Evolutionary conservation across 1,140 invertebrate genomes (phyloP).

Genomic region (Bombus sylvicola): DNA sequence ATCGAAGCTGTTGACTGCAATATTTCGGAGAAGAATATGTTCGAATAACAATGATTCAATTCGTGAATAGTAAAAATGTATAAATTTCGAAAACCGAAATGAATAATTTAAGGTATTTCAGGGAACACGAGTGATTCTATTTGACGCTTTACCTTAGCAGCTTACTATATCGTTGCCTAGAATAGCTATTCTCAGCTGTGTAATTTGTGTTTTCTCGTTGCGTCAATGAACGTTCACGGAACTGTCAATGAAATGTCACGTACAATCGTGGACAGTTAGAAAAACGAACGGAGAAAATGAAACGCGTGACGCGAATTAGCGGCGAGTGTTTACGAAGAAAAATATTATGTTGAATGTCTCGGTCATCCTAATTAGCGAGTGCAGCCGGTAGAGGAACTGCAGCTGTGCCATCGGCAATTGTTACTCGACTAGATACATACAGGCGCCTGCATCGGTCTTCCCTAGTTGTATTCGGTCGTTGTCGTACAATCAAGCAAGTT

Average conservation of each 20-base stretch:
- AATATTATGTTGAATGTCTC: constrained; percentile 16
- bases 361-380: constrained; percentile 47
- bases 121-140: no score
- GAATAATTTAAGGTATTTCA: no score
- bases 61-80: no score
- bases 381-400: constrained; percentile 9
- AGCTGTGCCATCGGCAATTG: constrained; percentile 30
- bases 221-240: not conserved
- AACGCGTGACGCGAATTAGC: not conserved
- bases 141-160: no score
- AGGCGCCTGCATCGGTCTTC: constrained; percentile 53
- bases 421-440: constrained; percentile 40
- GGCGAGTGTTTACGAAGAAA: not conserved
- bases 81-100: no score
- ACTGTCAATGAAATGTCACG: not conserved
- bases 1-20: not conserved
- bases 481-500: constrained; percentile 51
- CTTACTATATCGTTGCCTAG: no score
- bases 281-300: not conserved
- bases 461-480: constrained; percentile 18
- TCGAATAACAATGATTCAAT: not conserved
- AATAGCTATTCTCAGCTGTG: no score
- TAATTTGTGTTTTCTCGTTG: no score
- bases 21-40: not conserved
- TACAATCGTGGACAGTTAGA: not conserved